Percentiles rank a stretch among this genome's conserved stretches.
phyloP scores from a whole-genome alignment of 2,113 vertebrate species.

The Motacilla alba region DNA sequence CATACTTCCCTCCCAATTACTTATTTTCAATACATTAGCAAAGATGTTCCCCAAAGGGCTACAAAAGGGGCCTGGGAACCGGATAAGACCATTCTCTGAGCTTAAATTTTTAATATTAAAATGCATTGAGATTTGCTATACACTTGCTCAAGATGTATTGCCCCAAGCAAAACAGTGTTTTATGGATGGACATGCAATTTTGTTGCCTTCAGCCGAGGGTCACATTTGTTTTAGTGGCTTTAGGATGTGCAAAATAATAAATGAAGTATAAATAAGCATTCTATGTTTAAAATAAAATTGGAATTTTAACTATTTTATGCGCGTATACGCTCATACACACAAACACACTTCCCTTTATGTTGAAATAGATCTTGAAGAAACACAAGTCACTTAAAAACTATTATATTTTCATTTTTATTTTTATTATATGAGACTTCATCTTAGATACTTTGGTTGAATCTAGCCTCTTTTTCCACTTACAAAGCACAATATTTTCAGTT shows the following conservation, averaged over 20 bases:
- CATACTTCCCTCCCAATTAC: background rate
- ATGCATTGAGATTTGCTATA: constrained; percentile 79
- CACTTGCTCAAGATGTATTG: constrained; percentile 80
- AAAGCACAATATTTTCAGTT: background rate
- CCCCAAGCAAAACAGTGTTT: constrained; percentile 82
- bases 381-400: background rate
- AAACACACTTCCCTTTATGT: background rate
- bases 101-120: constrained; percentile 86
- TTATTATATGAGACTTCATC: background rate
- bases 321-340: fast-evolving
- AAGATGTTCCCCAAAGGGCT: constrained; percentile 33
- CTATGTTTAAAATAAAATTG: background rate
- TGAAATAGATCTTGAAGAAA: background rate
- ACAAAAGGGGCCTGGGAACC: constrained; percentile 49
- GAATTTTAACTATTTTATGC: background rate
- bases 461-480: background rate
- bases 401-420: background rate
- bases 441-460: background rate
- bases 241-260: background rate
- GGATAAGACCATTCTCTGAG: constrained; percentile 67
- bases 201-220: constrained; percentile 9
- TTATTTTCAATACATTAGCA: constrained; percentile 48
- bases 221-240: constrained; percentile 14
- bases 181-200: constrained; percentile 69
- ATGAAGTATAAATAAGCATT: background rate